Percentiles rank a stretch among this genome's conserved stretches.
phyloP scores from a whole-genome alignment of 64 coral and sea anemone species.

The Actinia tenebrosa region DNA sequence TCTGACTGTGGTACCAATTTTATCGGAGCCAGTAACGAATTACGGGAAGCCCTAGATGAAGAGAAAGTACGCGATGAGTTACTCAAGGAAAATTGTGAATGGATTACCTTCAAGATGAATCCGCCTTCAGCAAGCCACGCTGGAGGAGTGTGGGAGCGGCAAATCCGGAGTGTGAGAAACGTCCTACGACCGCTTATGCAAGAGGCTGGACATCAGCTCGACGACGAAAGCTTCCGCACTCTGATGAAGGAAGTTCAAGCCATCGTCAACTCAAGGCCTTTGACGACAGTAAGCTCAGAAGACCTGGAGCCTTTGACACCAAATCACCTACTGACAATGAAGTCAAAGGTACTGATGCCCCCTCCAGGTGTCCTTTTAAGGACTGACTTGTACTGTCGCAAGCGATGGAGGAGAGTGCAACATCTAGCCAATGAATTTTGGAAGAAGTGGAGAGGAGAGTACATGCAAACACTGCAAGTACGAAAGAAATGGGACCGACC shows the following conservation, averaged over 20 bases:
- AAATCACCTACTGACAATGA: neutral
- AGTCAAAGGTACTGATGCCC: neutral
- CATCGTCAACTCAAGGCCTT: conserved; percentile 26
- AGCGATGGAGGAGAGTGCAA: neutral
- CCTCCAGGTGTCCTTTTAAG: neutral
- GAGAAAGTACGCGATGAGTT: neutral
- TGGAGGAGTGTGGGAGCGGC: conserved; percentile 5
- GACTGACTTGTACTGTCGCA: neutral
- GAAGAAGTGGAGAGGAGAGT: neutral
- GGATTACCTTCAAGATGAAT: conserved; percentile 38
- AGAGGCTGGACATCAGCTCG: conserved; percentile 19
- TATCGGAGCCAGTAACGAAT: neutral
- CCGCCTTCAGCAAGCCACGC: conserved; percentile 2
- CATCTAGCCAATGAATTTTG: neutral
- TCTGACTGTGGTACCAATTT: conserved; percentile 6
- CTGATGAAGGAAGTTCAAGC: conserved; percentile 8
- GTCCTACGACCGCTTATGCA: conserved; percentile 21
- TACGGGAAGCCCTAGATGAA: conserved; percentile 7
- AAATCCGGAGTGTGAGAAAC: conserved; percentile 29
- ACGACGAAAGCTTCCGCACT: conserved; percentile 45
- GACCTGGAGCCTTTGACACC: conserved; percentile 7
- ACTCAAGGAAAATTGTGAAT: conserved; percentile 21
- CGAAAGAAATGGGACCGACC: neutral
- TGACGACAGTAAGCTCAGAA: neutral
- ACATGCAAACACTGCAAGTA: too few relatives aligned